Conservation (phyloP, 92 coral and sea anemone species). For the Ricordea florida region DNA sequence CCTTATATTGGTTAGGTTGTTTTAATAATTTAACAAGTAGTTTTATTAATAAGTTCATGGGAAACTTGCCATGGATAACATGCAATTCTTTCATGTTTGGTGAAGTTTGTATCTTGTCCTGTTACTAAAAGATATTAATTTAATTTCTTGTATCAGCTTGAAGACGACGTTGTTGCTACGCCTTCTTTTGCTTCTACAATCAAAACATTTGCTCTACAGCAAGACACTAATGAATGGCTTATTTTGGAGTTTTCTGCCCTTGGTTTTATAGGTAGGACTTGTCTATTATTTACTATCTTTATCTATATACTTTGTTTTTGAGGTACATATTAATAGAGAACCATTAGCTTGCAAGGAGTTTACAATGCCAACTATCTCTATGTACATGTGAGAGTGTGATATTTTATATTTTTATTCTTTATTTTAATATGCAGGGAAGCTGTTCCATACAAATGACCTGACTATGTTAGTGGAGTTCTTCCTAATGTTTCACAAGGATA, state of each 20-base stretch:
- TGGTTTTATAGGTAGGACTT: constrained; percentile 98
- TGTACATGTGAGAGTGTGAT: too few species aligned
- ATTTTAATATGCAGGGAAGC: constrained; percentile 64
- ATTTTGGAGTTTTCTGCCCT: constrained; percentile 98
- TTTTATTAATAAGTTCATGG: too few species aligned
- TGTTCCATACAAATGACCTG: constrained; percentile 88
- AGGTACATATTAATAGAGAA: too few species aligned
- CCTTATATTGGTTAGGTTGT: too few species aligned
- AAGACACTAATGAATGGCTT: constrained; percentile 89
- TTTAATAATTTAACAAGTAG: too few species aligned
- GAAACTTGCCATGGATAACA: too few species aligned
- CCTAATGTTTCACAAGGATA: constrained; percentile 94
- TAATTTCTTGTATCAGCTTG: constrained; percentile 65
- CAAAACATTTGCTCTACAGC: constrained; percentile 95
- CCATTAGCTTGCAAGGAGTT: too few species aligned
- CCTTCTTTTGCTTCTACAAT: constrained; percentile 88
- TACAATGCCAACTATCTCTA: too few species aligned
- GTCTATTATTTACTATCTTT: neutral
- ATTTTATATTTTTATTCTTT: neutral
- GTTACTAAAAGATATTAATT: too few species aligned
- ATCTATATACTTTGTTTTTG: neutral
- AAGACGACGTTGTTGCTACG: constrained; percentile 95
- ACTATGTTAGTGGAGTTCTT: constrained; percentile 85
- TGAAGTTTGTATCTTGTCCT: too few species aligned
- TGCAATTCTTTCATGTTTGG: too few species aligned